phyloP scores from a whole-genome alignment of 2,888 invertebrate species.

The Timema podura region DNA sequence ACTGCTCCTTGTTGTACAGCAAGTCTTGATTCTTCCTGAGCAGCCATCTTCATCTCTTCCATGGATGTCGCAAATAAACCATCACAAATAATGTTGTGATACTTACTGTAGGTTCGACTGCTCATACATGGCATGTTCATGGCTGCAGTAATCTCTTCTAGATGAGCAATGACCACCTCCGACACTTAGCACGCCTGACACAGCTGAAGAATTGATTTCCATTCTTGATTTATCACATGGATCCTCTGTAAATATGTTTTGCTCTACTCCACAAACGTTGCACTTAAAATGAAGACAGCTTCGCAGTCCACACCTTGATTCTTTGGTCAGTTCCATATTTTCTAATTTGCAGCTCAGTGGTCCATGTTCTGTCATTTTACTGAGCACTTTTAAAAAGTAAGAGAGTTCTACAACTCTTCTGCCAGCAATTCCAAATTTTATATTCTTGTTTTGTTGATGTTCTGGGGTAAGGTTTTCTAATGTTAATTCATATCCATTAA shows the following conservation, averaged over 20 bases:
- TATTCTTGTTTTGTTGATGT: too few relatives aligned
- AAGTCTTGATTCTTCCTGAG: not conserved
- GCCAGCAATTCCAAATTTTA: not conserved
- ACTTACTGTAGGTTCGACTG: constrained; percentile 2
- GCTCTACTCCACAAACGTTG: not conserved
- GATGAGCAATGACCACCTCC: not conserved
- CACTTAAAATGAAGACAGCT: not conserved
- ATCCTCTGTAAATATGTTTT: not conserved
- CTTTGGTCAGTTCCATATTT: not conserved
- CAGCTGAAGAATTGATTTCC: not conserved
- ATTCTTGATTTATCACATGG: not conserved
- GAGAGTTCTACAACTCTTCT: not conserved
- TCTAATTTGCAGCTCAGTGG: not conserved
- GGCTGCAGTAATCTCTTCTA: not conserved
- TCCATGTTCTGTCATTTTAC: not conserved
- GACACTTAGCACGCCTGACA: constrained; percentile 2
- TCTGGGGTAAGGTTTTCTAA: too few relatives aligned
- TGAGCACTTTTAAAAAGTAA: not conserved
- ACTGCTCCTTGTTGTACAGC: not conserved
- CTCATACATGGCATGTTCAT: not conserved
- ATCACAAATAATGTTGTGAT: not conserved
- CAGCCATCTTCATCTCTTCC: constrained; percentile 10
- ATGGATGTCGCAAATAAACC: not conserved
- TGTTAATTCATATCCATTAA: too few relatives aligned
- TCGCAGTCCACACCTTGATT: not conserved